Conservation (phyloP, 2,113 vertebrate genomes). For the Dipodomys merriami region DNA sequence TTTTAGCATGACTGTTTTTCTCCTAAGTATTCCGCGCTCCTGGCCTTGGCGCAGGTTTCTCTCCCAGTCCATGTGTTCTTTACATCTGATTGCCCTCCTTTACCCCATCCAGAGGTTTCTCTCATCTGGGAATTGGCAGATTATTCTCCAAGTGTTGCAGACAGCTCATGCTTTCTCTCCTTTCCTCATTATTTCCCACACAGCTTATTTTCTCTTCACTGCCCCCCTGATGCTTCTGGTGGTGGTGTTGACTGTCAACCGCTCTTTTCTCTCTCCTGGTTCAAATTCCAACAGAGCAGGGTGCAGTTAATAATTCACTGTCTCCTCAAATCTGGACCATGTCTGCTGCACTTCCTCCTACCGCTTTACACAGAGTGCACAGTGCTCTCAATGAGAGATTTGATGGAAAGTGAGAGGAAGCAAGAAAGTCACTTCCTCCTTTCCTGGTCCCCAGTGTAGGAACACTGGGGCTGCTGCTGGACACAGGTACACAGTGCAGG, state of each 20-base stretch:
- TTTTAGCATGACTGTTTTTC: background rate
- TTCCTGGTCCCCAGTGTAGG: no score
- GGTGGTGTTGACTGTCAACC: rapidly evolving
- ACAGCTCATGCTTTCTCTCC: background rate
- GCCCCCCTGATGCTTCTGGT: background rate
- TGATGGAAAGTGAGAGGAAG: background rate
- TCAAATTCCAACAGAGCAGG: background rate
- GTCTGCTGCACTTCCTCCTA: background rate
- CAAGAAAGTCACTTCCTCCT: background rate
- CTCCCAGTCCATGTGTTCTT: no score
- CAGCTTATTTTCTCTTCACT: background rate
- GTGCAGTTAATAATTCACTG: background rate
- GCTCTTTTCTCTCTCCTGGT: background rate
- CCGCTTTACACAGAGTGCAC: background rate
- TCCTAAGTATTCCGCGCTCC: background rate
- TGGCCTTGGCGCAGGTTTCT: no score
- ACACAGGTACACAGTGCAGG: background rate
- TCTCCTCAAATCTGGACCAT: background rate
- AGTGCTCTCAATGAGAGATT: background rate
- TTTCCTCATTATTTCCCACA: background rate
- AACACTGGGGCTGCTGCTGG: no score
- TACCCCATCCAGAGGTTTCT: background rate
- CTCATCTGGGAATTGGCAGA: background rate
- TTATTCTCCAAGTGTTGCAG: rapidly evolving
- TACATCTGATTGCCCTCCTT: rapidly evolving